Evolutionary conservation across 2,113 vertebrate species (phyloP).

Genomic region (Corynorhinus townsendii): DNA sequence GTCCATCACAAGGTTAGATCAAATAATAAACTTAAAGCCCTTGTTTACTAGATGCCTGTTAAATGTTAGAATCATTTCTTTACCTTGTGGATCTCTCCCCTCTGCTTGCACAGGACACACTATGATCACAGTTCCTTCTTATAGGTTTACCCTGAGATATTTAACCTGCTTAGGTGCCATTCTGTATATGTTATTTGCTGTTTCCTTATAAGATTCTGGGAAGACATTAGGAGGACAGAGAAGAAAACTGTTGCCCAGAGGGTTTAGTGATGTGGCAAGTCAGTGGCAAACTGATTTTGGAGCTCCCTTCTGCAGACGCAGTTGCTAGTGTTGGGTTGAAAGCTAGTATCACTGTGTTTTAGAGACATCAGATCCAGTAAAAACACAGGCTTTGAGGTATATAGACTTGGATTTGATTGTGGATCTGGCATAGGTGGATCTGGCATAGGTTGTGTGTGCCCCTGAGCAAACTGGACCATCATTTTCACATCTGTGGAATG

Average conservation of each 20-base stretch:
- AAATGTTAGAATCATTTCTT: not conserved
- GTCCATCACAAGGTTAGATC: not conserved
- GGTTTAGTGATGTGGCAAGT: not conserved
- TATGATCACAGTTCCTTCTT: not conserved
- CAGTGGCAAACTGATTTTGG: not conserved
- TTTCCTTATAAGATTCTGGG: not conserved
- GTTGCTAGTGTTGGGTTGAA: not conserved
- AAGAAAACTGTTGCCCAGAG: not conserved
- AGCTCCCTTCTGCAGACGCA: not conserved
- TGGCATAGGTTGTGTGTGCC: not conserved
- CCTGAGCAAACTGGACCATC: not conserved
- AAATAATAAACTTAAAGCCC: not conserved
- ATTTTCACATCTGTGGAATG: not conserved
- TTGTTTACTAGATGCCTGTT: not conserved
- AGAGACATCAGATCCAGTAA: not conserved
- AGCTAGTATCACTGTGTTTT: not conserved
- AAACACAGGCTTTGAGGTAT: not conserved
- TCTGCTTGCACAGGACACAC: not conserved
- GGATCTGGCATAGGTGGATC: not conserved
- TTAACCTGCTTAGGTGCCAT: not conserved
- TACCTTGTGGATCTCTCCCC: not conserved
- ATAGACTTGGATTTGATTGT: not conserved
- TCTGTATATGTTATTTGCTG: not conserved
- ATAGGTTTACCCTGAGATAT: not conserved
- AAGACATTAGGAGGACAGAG: not conserved